Percentiles rank a stretch among this genome's conserved stretches.
Evolutionary conservation across 1,140 invertebrate species (phyloP).

Genomic region (Danaus melanippus): DNA sequence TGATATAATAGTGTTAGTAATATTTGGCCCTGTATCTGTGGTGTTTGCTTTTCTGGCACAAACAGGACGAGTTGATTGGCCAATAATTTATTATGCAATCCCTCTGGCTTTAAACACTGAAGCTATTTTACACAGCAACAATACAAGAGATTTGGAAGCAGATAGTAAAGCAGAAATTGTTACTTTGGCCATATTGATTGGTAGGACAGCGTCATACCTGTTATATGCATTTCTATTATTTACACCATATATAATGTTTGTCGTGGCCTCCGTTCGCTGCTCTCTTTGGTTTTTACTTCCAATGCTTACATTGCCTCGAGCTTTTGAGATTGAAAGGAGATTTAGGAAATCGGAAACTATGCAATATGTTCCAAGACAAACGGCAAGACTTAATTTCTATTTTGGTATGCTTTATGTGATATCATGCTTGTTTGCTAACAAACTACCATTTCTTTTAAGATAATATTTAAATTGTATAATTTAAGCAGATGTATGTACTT

Average conservation of each 20-base stretch:
- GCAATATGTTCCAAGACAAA: slow-evolving; percentile 86
- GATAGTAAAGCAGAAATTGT: slow-evolving; percentile 91
- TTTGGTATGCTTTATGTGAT: slow-evolving; percentile 92
- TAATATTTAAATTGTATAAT: slow-evolving; percentile 26
- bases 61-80: slow-evolving; percentile 88
- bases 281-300: slow-evolving; percentile 92
- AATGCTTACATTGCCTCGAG: slow-evolving; percentile 86
- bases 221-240: slow-evolving; percentile 93
- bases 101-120: slow-evolving; percentile 95
- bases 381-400: slow-evolving; percentile 91
- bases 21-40: slow-evolving; percentile 96
- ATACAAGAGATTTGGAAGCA: slow-evolving; percentile 90
- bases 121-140: slow-evolving; percentile 95
- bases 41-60: slow-evolving; percentile 94
- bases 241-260: slow-evolving; percentile 91
- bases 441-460: slow-evolving; percentile 71
- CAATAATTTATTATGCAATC: slow-evolving; percentile 92
- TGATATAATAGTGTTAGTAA: slow-evolving; percentile 91
- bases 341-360: slow-evolving; percentile 86
- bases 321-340: slow-evolving; percentile 92
- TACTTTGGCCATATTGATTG: slow-evolving; percentile 94
- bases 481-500: no score
- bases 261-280: slow-evolving; percentile 86
- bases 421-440: slow-evolving; percentile 78
- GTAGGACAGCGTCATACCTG: slow-evolving; percentile 90